A percentile compares a stretch with the other conserved stretches of the same genome.
Evolutionary conservation across 2,797 vertebrate genomes (phyloP).

Genomic region (Aplochiton taeniatus): DNA sequence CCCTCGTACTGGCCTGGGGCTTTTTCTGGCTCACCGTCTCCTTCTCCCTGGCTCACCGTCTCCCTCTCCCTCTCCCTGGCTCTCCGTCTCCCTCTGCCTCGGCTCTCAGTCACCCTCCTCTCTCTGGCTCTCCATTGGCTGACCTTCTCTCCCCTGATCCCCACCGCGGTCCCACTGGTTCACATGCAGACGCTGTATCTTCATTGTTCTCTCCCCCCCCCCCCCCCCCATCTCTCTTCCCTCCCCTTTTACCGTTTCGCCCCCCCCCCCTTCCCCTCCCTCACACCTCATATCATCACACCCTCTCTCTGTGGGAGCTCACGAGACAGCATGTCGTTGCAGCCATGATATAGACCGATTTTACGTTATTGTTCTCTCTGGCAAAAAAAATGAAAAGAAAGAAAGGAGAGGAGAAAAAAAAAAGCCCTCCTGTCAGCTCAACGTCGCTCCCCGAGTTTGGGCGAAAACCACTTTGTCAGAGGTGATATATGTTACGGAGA

Average conservation of each 20-base stretch:
- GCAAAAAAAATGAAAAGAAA: not conserved
- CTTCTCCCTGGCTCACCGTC: not conserved
- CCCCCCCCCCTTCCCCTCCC: not conserved
- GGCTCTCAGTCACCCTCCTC: not conserved
- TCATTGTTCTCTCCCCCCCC: no score
- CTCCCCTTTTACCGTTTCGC: not conserved
- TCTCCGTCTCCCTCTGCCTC: not conserved
- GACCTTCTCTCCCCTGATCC: not conserved
- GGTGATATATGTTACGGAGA: slow-evolving; percentile 58
- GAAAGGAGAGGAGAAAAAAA: not conserved
- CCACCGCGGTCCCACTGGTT: no score
- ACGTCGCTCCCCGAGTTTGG: slow-evolving; percentile 57
- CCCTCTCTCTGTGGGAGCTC: slow-evolving; percentile 14
- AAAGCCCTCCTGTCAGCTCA: slow-evolving; percentile 41
- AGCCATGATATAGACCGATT: slow-evolving; percentile 31
- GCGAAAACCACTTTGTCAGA: slow-evolving; percentile 57
- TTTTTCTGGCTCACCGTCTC: not conserved
- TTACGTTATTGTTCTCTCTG: slow-evolving; percentile 22
- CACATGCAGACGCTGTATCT: no score
- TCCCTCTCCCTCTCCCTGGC: not conserved
- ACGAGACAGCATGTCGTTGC: no score
- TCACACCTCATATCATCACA: slow-evolving; percentile 1
- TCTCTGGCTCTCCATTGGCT: slow-evolving; percentile 1
- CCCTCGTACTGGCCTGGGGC: no score
- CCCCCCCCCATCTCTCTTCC: not conserved